Base-by-base conservation (phyloP, 1,140 invertebrate genomes). In the Belonocnema kinseyi region DNA sequence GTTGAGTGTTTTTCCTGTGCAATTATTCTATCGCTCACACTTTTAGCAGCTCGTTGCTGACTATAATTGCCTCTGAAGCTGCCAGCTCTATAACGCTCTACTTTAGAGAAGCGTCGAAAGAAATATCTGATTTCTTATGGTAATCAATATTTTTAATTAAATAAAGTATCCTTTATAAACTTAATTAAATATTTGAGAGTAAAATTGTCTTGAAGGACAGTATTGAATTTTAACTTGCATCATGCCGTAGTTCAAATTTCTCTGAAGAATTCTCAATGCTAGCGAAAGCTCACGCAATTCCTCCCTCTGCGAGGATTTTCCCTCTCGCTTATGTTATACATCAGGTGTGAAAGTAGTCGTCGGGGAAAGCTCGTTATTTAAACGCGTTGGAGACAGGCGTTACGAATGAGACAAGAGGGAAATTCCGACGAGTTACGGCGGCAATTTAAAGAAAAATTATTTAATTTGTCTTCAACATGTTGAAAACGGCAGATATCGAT, bases 321-420 rank as follows among this genome's bases (percentile, higher is more conserved):
- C 75, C 70, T 16, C 17, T 56, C 51, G 72, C 73, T 72, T 53
- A 77, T 50, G 71, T 73, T n/a, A 66, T 72, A 40, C 51, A 79
- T 56, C 75, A 77, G 46, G 73, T 70, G 71, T 66, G 56, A 72
- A 78, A 79, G 73, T 82, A 75, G n/a, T 77, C 81, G 73, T 77
- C 11, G 72, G 76, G 58, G 74, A 74, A 26, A 74, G 74, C 74
- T 77, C 80, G 80, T 84, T 82, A 82, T 79, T 84, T 79, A 82
- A 82, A 72, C 78, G 76, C 74, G 73, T 13, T 61, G 77, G 66
- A 71, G 75, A 72, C 76, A 73, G 61, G 74, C 61, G 76, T 80
- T 83, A 80, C 73, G 61, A 77, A 83, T 79, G 79, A 83, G 78
- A 80, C 80, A 82, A 81, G 77, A 79, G 82, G 78, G 82, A 80